These are phyloP conservation scores for Biston stratarius DNA, from an alignment of 2,888 invertebrate species.

Conservation along the genomic window DNA sequence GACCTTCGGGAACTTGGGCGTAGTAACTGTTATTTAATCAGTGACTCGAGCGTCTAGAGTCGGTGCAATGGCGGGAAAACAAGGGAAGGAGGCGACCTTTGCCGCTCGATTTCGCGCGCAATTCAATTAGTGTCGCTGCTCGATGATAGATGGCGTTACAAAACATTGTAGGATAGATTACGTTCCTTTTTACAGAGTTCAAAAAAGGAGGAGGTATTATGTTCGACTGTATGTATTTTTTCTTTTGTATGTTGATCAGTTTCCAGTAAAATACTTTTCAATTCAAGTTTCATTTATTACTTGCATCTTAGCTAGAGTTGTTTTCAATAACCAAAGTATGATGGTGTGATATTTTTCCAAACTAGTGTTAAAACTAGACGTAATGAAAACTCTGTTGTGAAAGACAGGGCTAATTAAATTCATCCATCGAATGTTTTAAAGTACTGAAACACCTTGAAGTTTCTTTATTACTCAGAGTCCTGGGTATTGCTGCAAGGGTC, in stretches of 20 bases:
- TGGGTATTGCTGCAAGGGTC: too few relatives aligned
- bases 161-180: conserved; percentile 33
- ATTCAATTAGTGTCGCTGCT: conserved; percentile 82
- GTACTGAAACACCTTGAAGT: too few relatives aligned
- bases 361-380: too few relatives aligned
- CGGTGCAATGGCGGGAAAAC: conserved; percentile 78
- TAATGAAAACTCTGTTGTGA: too few relatives aligned
- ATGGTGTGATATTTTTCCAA: too few relatives aligned
- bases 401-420: too few relatives aligned
- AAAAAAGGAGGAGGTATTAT: too few relatives aligned
- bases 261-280: conserved; percentile 1
- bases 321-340: too few relatives aligned
- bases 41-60: conserved; percentile 60
- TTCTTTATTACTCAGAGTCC: too few relatives aligned
- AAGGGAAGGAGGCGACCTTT: conserved; percentile 80
- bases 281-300: conserved; percentile 3
- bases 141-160: conserved; percentile 76
- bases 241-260: neutral
- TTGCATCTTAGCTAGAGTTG: too few relatives aligned
- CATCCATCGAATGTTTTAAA: too few relatives aligned
- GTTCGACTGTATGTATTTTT: too few relatives aligned
- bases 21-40: conserved; percentile 35
- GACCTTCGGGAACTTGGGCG: conserved; percentile 72
- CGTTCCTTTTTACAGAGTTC: conserved; percentile 14
- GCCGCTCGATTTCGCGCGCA: conserved; percentile 84